Evolutionary conservation across 2,797 vertebrate genomes (phyloP), one percentile per base, ranked within the genome.

Genomic region (Poeciliopsis gracilis): DNA sequence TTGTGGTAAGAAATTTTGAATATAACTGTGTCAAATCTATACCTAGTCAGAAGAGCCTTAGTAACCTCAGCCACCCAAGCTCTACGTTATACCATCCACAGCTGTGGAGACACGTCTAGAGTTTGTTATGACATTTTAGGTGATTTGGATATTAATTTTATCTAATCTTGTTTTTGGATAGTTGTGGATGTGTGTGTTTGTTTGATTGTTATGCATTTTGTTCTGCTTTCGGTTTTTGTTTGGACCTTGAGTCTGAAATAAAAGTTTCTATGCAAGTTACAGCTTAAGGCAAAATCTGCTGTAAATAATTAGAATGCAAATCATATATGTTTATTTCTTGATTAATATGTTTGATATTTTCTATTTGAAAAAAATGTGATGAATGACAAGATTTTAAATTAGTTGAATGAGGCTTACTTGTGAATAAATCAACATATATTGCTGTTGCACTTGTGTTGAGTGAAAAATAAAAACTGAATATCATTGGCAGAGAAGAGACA

Each of bases 381-480:
- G 25, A 28, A 57, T 13, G 3, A 57, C 53, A 57, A 57, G 13
- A 12, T 13, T 57, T 57, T 23, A 53, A 53, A 53, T 53, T 51
- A 20, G 20, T 23, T 23, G 49, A 53, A 53, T 53, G 20, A 23
- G 23, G 8, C 8, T 3, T 23, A 25, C 8, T 25, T 53, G 20
- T 25, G 49, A 23, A 23, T 51, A 51, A 47, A 73, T 74, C 23
- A 66, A 47, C 20, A 43, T 43, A 72, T 82, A 83, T 81, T 81
- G 55, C 69, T 38, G 61, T 69, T 59, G 76, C 67, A 82, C 87
- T 88, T 87, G 83, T 77, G 79, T 84, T 86, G 82, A 90, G 90
- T 89, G 84, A 83, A 91, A 89, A 76, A 25, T n/a, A 41, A 41
- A 41, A 92, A 90, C 71, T 45, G 77, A 90, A 79, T 77, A 75